Percentiles rank a stretch among this genome's conserved stretches.
phyloP scores from a whole-genome alignment of 1,140 invertebrate genomes.

The Penaeus vannamei region DNA sequence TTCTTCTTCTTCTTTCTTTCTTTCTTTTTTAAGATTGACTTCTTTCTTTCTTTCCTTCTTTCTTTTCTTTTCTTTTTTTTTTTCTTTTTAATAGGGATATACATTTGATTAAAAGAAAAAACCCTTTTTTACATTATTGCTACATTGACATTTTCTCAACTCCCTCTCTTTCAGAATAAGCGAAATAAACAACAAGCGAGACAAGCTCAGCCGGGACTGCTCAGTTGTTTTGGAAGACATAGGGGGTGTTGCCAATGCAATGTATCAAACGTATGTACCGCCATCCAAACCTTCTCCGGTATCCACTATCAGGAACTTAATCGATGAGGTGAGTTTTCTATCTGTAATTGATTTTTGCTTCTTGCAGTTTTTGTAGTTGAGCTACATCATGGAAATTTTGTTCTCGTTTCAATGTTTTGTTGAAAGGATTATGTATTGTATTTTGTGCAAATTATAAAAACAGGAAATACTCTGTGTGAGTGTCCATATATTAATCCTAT shows the following conservation, averaged over 20 bases:
- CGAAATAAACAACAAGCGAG: not conserved
- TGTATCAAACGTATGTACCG: conserved; percentile 26
- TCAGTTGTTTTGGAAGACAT: conserved; percentile 41
- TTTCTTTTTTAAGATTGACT: not conserved
- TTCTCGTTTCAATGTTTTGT: no score
- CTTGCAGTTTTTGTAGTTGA: not conserved
- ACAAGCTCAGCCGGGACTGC: conserved; percentile 42
- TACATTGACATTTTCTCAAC: no score
- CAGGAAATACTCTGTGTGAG: no score
- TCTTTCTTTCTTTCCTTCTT: not conserved
- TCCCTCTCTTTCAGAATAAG: conserved; percentile 21
- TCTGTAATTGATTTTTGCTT: not conserved
- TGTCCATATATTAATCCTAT: no score
- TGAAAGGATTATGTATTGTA: no score
- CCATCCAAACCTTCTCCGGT: not conserved
- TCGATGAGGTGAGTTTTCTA: conserved; percentile 16
- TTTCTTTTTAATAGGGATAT: no score
- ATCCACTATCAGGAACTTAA: not conserved
- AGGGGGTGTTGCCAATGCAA: conserved; percentile 39
- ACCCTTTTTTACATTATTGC: no score
- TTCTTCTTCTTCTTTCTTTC: not conserved
- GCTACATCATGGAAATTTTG: no score
- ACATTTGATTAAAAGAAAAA: no score
- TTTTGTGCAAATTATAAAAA: no score
- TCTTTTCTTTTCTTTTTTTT: not conserved